Evolutionary conservation across 2,797 vertebrate genomes (phyloP), one percentile per base, ranked within the genome.

Genomic region (Adelosebastes latens): DNA sequence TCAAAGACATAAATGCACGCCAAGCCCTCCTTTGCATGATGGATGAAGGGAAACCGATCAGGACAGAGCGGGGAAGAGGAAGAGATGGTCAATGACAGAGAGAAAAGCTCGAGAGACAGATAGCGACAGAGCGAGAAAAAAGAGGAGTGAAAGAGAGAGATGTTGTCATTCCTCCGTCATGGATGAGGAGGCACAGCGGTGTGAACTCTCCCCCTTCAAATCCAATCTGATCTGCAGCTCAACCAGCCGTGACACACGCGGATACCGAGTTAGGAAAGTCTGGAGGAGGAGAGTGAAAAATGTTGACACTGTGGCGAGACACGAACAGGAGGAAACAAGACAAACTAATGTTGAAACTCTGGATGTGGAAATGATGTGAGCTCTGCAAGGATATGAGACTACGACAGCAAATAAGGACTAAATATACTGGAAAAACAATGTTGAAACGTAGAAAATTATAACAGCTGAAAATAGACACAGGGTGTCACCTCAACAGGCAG

Each of bases 211-310:
- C 61, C 77, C 78, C 70, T 70, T 87, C 77, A 10, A 42, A 67
- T 85, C 72, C 75, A 8, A 81, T 87, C 81, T 42, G 81, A 84
- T 88, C 83, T 82, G 75, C 62, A 27, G 85, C 79, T 80, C 82
- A 79, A 67, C 79, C 78, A 74, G 72, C 63, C 74, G n/a, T 84
- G 81, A 79, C 69, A 65, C 71, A 6, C 34, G 5, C 62, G 55
- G 34, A 70, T 49, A 16, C 77, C 34, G 60, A 22, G 53, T 49
- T 24, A 14, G 22, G 10, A 61, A 24, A 65, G 42, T 56, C 55
- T 49, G n/a, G 20, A 49, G 8, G 22, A 53, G 34, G 46, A 16
- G 34, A 20, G 70, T 7, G 56, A 65, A 32, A 76, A 39, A 68
- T n/a, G 39, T 20, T 55, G 49, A 72, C 12, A 29, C 9, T 18